A percentile compares a stretch with the other conserved stretches of the same genome.
Conservation (phyloP, 2,113 vertebrate species). For the Myrmecophaga tridactyla region DNA sequence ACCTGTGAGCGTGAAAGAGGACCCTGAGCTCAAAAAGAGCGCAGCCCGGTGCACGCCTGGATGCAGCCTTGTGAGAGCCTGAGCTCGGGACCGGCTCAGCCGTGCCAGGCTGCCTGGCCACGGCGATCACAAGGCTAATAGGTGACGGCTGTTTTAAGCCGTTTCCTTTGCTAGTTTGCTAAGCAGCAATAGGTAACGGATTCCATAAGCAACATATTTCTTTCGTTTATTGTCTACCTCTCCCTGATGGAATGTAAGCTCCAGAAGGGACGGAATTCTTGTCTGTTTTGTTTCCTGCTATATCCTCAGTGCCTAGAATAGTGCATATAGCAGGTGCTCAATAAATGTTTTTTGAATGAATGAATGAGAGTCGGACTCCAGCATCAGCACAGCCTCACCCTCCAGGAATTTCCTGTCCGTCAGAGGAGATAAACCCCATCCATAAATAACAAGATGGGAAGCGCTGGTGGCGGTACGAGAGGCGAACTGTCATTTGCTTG, state of each 20-base stretch:
- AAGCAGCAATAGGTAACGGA: fast-evolving
- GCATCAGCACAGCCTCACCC: neutral
- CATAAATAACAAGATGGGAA: neutral
- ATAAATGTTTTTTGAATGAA: fast-evolving
- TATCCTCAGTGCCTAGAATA: neutral
- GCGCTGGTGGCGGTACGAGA: neutral
- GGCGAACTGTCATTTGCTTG: fast-evolving
- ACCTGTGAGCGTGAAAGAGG: neutral
- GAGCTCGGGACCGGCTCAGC: neutral
- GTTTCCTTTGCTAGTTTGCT: neutral
- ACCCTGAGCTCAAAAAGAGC: no score
- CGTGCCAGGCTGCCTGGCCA: fast-evolving
- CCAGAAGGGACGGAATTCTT: neutral
- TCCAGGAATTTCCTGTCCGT: neutral
- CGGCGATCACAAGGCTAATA: neutral
- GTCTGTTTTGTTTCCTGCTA: neutral
- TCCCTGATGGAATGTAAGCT: neutral
- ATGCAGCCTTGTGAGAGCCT: neutral
- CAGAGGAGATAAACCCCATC: fast-evolving
- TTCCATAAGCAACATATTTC: neutral
- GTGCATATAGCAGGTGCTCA: neutral
- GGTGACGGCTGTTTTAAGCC: neutral
- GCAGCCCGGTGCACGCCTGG: fast-evolving
- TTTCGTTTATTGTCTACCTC: neutral
- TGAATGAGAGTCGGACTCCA: no score